Base-by-base conservation (phyloP, 1,140 invertebrate species). In the Lordiphosa collinella region DNA sequence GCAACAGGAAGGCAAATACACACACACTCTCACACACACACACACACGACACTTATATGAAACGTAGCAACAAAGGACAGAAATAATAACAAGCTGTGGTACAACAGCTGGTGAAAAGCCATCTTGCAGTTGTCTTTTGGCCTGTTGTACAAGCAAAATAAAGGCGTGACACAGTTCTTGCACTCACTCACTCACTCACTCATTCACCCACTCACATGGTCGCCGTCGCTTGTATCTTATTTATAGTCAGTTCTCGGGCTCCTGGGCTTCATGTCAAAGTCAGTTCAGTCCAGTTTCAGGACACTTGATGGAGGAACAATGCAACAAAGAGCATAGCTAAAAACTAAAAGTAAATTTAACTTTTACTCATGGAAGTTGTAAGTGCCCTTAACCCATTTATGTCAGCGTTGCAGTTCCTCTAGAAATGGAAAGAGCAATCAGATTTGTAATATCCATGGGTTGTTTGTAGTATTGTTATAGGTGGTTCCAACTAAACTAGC, bases 151-250 rank as follows among this genome's bases (percentile, higher is more conserved):
- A 53, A 52, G 52, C 55, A 76, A 78, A 80, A 67, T 82, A 80
- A 75, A 80, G 76, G 76, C 76, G 76, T 80, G 75, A 80, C 76
- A 80, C 78, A 80, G 75, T 82, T 80, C 57, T 75, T 71, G 61
- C 70, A 75, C 66, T 65, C 37, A 49, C 9, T 31, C 31, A 18
- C 18, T 22, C 29, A 14, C n/a, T n/a, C n/a, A n/a, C n/a, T n/a
- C n/a, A 57, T 12, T 50, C 29, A 50, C 29, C 38, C 34, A 50
- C 41, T 35, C 48, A 49, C 31, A 55, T 51, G 47, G 18, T 29
- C 38, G 49, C n/a, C n/a, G 66, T 57, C 47, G 43, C n/a, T n/a
- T n/a, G n/a, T 68, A 51, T 56, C 54, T 69, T 76, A 78, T 72
- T 72, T 72, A 76, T 78, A 72, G 73, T 59, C 48, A 41, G 48